Evolutionary conservation across 1,140 invertebrate genomes (phyloP).

Genomic region (Saxidomus purpurata): DNA sequence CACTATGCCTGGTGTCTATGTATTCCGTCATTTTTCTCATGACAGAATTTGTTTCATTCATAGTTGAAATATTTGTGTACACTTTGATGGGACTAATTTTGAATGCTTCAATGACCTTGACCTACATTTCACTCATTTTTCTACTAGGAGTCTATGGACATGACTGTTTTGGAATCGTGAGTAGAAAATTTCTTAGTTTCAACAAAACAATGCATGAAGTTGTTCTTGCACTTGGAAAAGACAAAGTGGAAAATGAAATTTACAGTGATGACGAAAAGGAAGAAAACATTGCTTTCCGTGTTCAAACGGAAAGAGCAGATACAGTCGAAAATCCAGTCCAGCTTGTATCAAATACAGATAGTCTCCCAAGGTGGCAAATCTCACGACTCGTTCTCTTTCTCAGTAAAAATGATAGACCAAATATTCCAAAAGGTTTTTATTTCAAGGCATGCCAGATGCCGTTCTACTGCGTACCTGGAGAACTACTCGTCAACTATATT

Average conservation of each 20-base stretch:
- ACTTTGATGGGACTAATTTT: conserved; percentile 74
- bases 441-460: conserved; percentile 54
- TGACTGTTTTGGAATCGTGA: conserved; percentile 69
- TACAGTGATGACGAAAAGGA: conserved; percentile 55
- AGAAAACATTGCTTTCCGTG: conserved; percentile 69
- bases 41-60: conserved; percentile 68
- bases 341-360: not conserved
- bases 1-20: conserved; percentile 67
- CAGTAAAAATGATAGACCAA: conserved; percentile 39
- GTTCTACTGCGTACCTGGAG: conserved; percentile 44
- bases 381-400: conserved; percentile 53
- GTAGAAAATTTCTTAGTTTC: conserved; percentile 69
- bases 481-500: conserved; percentile 10
- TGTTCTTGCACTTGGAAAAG: conserved; percentile 36
- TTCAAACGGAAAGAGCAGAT: conserved; percentile 42
- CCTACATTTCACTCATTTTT: conserved; percentile 66
- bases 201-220: conserved; percentile 69
- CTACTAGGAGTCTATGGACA: conserved; percentile 69
- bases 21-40: conserved; percentile 68
- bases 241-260: conserved; percentile 70
- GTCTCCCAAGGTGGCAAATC: conserved; percentile 31
- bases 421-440: conserved; percentile 57
- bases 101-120: conserved; percentile 66
- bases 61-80: conserved; percentile 71
- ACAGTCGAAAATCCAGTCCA: not conserved